Evolutionary conservation across 1,140 invertebrate species (phyloP), one percentile per base, ranked within the genome.

Genomic region (Formica selysi): DNA sequence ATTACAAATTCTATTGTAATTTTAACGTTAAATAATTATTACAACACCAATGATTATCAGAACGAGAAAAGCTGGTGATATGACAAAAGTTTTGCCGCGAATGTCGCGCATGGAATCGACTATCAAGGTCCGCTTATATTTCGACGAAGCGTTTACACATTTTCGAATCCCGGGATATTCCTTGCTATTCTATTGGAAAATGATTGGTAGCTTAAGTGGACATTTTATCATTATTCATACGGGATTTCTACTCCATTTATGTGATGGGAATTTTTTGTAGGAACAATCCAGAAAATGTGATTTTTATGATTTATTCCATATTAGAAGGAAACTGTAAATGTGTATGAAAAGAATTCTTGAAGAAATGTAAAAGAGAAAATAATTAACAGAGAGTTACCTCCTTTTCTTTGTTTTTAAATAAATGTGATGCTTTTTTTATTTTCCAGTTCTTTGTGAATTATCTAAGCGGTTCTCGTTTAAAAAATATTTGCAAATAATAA

Each of bases 111-210:
- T 8, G 22, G 10, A 76, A 51, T 76, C 79, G 84, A 88, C 68
- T 89, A 91, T 91, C 91, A 91, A 91, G 87, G 85, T 87, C 73
- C 62, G 65, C 70, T 89, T 88, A 51, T 51, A 87, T 86, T 91
- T 91, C 89, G 81, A 38, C 71, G 80, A 91, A 91, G 10, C 84
- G 70, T 87, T 92, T 70, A 44, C 44, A 81, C 0, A 81, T 88
- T 91, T 90, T 85, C 67, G 59, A 51, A 87, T 85, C 36, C 29
- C 36, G 74, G 81, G 76, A 59, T 90, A 91, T 91, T 68, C 84
- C 80, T 88, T 48, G n/a, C 0, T 36, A 36, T 51, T 38, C 3
- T 41, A 71, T 70, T 76, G 1, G 44, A 51, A 11, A 26, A 44
- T 44, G 36, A 19, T 68, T 51, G 70, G 29, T 51, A 10, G 48